A percentile compares a stretch with the other conserved stretches of the same genome.
phyloP scores from a whole-genome alignment of 2,113 vertebrate species.

The Aythya baeri region DNA sequence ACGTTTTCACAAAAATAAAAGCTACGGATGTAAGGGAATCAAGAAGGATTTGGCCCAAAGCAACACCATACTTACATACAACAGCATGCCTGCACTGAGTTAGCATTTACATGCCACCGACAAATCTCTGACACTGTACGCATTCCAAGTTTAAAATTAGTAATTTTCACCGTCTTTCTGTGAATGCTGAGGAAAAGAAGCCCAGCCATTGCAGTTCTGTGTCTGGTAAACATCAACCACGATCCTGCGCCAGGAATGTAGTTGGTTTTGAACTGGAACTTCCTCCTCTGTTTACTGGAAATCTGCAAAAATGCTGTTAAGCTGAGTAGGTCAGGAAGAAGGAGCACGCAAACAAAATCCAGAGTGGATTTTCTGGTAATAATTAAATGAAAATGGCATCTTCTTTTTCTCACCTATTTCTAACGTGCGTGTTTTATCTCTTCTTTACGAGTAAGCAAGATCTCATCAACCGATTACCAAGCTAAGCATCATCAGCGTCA shows the following conservation, averaged over 20 bases:
- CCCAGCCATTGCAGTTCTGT: neutral
- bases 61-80: rapidly evolving
- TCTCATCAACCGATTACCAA: neutral
- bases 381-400: neutral
- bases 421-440: neutral
- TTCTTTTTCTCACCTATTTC: neutral
- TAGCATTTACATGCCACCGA: neutral
- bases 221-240: neutral
- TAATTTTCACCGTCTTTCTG: neutral
- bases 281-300: neutral
- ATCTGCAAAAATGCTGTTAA: neutral
- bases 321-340: neutral
- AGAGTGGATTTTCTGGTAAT: neutral
- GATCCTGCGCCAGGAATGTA: neutral
- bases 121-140: neutral
- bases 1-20: neutral
- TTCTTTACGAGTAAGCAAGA: neutral
- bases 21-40: rapidly evolving
- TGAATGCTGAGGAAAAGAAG: neutral
- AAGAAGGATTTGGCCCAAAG: neutral
- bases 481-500: neutral
- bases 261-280: neutral
- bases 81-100: neutral
- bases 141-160: neutral
- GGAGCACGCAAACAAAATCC: neutral